A percentile compares a stretch with the other conserved stretches of the same genome.
Evolutionary conservation across 2,797 vertebrate species (phyloP).

Genomic region (Anableps anableps): DNA sequence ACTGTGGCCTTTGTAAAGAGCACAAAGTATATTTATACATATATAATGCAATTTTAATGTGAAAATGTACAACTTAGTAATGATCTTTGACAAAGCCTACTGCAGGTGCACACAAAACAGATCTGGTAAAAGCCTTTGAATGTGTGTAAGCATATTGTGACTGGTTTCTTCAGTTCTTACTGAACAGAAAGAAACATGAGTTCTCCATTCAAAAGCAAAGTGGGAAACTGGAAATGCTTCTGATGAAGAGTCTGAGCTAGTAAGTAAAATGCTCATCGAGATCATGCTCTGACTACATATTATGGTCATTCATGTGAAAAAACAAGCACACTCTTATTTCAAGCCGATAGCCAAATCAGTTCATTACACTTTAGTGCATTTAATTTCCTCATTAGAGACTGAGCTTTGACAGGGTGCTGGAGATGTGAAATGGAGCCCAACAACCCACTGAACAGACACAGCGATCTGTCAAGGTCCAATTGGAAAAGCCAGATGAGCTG

Average conservation of each 20-base stretch:
- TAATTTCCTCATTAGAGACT: conserved; percentile 12
- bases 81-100: not conserved
- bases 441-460: conserved; percentile 36
- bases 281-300: not conserved
- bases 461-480: conserved; percentile 33
- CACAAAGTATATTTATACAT: not conserved
- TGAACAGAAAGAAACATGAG: not conserved
- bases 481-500: conserved; percentile 50
- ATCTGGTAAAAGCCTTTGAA: not conserved
- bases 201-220: conserved; percentile 5
- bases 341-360: not conserved
- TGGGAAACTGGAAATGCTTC: not conserved
- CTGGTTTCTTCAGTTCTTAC: not conserved
- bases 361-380: conserved; percentile 5
- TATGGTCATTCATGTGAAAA: not conserved
- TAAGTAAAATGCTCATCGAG: conserved; percentile 3
- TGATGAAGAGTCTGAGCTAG: not conserved
- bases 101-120: not conserved
- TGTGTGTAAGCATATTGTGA: not conserved
- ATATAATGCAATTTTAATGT: conserved; percentile 1
- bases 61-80: not conserved
- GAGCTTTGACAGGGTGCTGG: conserved; percentile 12
- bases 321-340: not conserved
- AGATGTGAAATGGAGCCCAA: conserved; percentile 38
- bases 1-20: not conserved